phyloP scores from a whole-genome alignment of 2,113 vertebrate genomes.

The Terrapene triunguis region DNA sequence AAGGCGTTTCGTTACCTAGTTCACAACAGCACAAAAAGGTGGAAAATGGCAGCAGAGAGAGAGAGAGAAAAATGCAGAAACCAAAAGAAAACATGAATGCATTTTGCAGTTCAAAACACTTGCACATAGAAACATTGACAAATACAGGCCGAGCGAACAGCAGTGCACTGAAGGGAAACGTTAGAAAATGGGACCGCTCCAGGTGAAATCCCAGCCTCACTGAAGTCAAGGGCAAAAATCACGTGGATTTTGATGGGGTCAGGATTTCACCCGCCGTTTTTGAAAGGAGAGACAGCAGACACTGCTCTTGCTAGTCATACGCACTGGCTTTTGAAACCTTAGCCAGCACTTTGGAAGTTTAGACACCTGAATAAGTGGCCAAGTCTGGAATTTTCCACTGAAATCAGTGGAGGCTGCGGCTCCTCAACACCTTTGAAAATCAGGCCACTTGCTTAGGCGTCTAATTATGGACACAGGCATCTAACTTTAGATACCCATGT shows the following conservation, averaged over 20 bases:
- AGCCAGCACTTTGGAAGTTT: rapidly evolving
- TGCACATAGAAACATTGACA: constrained; percentile 68
- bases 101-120: constrained; percentile 65
- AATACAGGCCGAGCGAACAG: constrained; percentile 60
- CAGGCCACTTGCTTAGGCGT: neutral
- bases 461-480: neutral
- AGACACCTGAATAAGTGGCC: neutral
- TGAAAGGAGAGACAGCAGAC: neutral
- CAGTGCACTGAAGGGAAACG: neutral
- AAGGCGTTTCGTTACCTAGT: constrained; percentile 95
- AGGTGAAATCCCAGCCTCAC: rapidly evolving
- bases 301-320: no score
- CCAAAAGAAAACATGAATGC: constrained; percentile 73
- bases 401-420: neutral
- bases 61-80: constrained; percentile 76
- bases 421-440: neutral
- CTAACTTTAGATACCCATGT: neutral
- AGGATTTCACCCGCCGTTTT: neutral
- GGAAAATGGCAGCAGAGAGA: constrained; percentile 79
- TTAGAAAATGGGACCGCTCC: neutral
- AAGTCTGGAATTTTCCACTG: neutral
- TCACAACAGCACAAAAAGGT: constrained; percentile 84
- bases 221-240: neutral
- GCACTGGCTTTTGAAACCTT: neutral
- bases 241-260: neutral